Evolutionary conservation across 2,888 invertebrate genomes (phyloP), one percentile per base, ranked within the genome.

Genomic region (Elegia similella): DNA sequence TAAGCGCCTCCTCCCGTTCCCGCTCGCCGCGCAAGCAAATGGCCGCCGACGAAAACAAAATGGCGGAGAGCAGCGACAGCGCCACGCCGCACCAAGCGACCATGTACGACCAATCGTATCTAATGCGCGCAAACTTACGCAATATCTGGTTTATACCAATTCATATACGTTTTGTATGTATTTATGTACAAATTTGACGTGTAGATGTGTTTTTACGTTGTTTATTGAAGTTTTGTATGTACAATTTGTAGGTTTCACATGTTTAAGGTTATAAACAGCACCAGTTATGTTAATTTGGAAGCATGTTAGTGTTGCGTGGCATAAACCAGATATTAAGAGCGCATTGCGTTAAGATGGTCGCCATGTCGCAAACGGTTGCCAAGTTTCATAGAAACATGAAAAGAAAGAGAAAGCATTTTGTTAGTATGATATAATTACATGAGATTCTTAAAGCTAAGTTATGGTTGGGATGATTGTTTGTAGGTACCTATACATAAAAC

Each of bases 51-150:
- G 97, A 96, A 90, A 98, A 96, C 88, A 98, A 94, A 86, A 98
- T 96, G 92, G 98, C 97, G 76, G 97, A 95, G 86, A 98, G 93
- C 84, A 98, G 94, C 78, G 97, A 95, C 92, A 97, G 95, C 75
- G 96, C 97, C 82, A 98, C 97, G 89, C 98, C 98, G 92, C 97
- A 96, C 98, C 98, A 98, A 88, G 98, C 97, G 84, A 98, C 95
- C 93, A 98, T 96, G 93, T 98, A 98, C 76, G 98, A 98, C 98
- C 98, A 98, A 92, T 98, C 98, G 93, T 98, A 98, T 92, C 95
- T 94, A 81, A 96, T 93, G 92, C 95, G 94, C 73, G 96, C 94
- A 92, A 96, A 95, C 85, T 96, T 96, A 91, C 95, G 95, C 85
- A 97, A 95, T 88, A 96, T 95, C 97, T 97, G 93, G 86, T 91